Base-by-base conservation (phyloP, 2,888 invertebrate species). In the Aporophyla nigra region DNA sequence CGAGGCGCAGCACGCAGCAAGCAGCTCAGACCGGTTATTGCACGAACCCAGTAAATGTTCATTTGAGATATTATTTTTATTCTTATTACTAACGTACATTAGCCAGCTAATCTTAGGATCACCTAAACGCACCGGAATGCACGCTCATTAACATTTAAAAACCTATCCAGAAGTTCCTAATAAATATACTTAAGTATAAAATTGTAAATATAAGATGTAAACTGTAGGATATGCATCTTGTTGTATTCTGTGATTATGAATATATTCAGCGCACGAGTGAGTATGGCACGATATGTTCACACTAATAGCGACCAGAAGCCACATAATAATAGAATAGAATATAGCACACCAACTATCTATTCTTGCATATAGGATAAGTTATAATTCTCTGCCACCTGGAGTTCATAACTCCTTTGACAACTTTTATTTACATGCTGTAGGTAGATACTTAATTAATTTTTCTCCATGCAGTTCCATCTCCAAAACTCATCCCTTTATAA, bases 251-350 rank as follows among this genome's bases (percentile, higher is more conserved):
- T 61, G 33, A n/a, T 12, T 10, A 21, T 21, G 14, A 49, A 53
- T 53, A 16, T 53, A 54, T 71, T 54, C 51, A 77, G 63, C 51
- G 68, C 68, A 21, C 68, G 80, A 63, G 56, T 61, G 82, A 81
- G 82, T 81, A 84, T 84, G 82, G 82, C 85, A 76, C 85, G 63
- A 80, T 54, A 69, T 66, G 67, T 51, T 73, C 63, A 62, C 63
- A 58, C 67, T 59, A 40, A 33, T 33, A 24, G 72, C 58, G 61
- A 69, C 83, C 74, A 83, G 83, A 69, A 68, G 63, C 71, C 40
- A 46, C n/a, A 53, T 6, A 46, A 51, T 27, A 24, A 27, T 4
- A 56, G n/a, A 24, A 65, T 10, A 72, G 12, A 33, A 24, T 49
- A 24, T 12, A 73, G 43, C 7, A 12, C 10, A 1, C 43, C 27